A percentile compares a stretch with the other conserved stretches of the same genome.
These are phyloP conservation scores for Aleiodes leptofemur DNA, from an alignment of 2,888 invertebrate species.

Conservation along the genomic window DNA sequence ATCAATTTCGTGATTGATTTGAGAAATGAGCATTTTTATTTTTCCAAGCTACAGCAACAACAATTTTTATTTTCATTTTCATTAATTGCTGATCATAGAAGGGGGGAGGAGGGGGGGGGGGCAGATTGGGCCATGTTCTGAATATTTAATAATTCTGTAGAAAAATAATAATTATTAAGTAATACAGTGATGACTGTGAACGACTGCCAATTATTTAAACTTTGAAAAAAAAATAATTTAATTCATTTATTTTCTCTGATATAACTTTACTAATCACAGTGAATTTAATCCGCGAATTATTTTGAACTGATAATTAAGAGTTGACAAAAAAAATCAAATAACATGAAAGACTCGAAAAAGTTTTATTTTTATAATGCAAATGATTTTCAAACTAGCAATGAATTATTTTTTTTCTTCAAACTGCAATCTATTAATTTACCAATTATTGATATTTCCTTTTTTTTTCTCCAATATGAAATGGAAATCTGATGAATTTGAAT, in stretches of 20 bases:
- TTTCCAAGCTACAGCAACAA: constrained; percentile 1
- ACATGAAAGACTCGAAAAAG: background rate
- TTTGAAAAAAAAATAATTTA: constrained; percentile 25
- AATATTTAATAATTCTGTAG: too few relatives aligned
- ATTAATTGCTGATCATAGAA: constrained; percentile 2
- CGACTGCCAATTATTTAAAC: constrained; percentile 59
- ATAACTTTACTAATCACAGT: constrained; percentile 37
- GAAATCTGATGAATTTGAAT: background rate
- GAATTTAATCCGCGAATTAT: constrained; percentile 44
- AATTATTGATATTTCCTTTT: constrained; percentile 44
- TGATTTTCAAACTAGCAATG: constrained; percentile 50
- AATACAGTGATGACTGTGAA: background rate
- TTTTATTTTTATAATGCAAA: constrained; percentile 39
- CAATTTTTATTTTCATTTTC: constrained; percentile 1
- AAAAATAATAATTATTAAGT: background rate
- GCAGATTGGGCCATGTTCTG: background rate
- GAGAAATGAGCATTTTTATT: constrained; percentile 56
- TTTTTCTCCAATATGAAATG: background rate
- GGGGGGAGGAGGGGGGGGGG: too few relatives aligned
- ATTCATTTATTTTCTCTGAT: background rate
- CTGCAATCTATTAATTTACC: constrained; percentile 52
- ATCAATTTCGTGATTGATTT: constrained; percentile 54
- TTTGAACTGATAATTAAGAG: constrained; percentile 50
- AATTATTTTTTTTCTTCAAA: constrained; percentile 60
- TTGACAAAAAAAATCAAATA: background rate